Base-by-base conservation (phyloP, 2,113 vertebrate species). In the Maccullochella peelii region DNA sequence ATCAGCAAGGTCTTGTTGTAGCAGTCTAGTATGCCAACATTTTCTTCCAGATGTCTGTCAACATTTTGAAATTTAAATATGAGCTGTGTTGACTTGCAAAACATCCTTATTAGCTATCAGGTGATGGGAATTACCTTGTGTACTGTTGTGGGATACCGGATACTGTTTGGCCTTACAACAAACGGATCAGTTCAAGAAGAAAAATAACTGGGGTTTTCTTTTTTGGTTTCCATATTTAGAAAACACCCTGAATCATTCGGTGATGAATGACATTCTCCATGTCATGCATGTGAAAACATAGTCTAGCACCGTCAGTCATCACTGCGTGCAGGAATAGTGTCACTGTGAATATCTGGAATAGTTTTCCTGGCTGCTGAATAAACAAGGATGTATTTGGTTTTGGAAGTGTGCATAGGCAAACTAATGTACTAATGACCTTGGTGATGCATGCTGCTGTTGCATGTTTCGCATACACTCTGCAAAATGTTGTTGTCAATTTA, bases 301-400 rank as follows among this genome's bases (percentile, higher is more conserved):
- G 27, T 38, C 21, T 1, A 1, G 1, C 12, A 6, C 18, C 27
- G 6, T 57, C 20, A 49, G 6, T 40, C 23, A 38, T 23, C 30
- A n/a, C 23, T 44, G 49, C 16, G 0, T 66, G 20, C 40, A 63
- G 30, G 5, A 54, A 23, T 40, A n/a, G 7, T 47, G 7, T 11
- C 0, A 12, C 6, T 1, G 0, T 14, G 8, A n/a, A 54, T 65
- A 25, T 40, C 23, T 57, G 38, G 6, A 65, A 62, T n/a, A 27
- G 27, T 54, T 42, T 38, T 66, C 54, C 33, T 66, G 65, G 5
- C 0, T 78, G 69, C 14, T 58, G 25, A 36, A 14, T 7, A 44
- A 77, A 55, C 77, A 72, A 36, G 27, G 66, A 42, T 81, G 61
- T 62, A 7, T 72, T 49, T n/a, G n/a, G 1, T 8, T 74, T 18